Evolutionary conservation across 1,140 invertebrate species (phyloP).

Genomic region (Phymorhynchus buccinoides): DNA sequence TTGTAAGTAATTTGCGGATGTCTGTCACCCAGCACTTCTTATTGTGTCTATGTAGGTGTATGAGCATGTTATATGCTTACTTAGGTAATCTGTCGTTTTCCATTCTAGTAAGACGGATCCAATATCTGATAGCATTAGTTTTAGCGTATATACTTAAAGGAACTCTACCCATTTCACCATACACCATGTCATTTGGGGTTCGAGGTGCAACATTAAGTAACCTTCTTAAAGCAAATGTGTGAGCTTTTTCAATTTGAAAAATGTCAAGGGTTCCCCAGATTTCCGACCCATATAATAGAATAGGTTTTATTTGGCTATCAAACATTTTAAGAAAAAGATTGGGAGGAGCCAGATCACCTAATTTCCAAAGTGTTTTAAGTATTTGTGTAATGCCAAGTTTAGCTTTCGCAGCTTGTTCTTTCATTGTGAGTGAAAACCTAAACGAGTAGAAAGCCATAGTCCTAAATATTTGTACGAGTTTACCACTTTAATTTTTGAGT

Average conservation of each 20-base stretch:
- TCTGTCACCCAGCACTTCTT: no score
- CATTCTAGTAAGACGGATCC: no score
- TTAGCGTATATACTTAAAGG: no score
- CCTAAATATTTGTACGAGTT: slow-evolving; percentile 2
- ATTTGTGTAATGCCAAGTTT: background rate
- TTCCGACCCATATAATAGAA: background rate
- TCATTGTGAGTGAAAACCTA: background rate
- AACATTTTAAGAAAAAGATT: background rate
- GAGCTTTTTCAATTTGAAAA: background rate
- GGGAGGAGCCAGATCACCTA: background rate
- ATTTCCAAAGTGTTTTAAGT: background rate
- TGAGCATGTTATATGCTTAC: no score
- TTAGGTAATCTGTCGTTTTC: no score
- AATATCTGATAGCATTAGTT: no score
- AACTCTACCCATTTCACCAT: no score
- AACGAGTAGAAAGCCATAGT: background rate
- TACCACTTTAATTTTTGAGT: background rate
- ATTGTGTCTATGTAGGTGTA: no score
- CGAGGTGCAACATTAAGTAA: no score
- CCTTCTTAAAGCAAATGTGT: no score
- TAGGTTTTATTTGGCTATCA: background rate
- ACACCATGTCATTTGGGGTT: no score
- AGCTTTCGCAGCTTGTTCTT: background rate
- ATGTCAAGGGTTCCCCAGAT: background rate
- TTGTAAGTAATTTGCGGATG: no score